Evolutionary conservation across 2,113 vertebrate genomes (phyloP), one percentile per base, ranked within the genome.

Genomic region (Misgurnus mizolepis): DNA sequence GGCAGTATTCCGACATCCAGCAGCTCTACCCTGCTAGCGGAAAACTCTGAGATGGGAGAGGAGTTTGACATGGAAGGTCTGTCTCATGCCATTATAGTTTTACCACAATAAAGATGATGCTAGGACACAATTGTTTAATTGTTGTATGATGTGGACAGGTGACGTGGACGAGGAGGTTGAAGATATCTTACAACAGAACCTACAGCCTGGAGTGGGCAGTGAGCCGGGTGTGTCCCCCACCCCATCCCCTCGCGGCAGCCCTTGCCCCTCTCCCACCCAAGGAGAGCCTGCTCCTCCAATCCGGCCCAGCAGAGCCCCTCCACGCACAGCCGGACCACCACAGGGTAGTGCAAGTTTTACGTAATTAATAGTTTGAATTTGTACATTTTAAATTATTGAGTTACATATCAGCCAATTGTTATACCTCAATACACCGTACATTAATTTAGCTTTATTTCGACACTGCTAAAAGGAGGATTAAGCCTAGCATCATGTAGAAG

Each of bases 41-140:
- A 99, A 89, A 97, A 99, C 85, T 93, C 94, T 0, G 95, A 97
- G 34, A 90, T 98, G 82, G 89, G 94, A 18, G 95, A 96, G 7
- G 97, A 99, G 85, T 99, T 95, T 6, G 96, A 98, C 61, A 97
- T 99, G 96, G 98, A 99, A 94, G 98, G 98, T 99, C 43, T 15
- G 76, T 67, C 14, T 5, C 39, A 12, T 15, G 43, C 66, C n/a
- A 34, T 34, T 34, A 34, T 34, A 34, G 27, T 34, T 34, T 34
- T 34, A 34, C 27, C 27, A 34, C 27, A 34, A 34, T 34, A 34
- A 34, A 34, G 27, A 34, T 22, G 9, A 56, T 12, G n/a, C 1
- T 7, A 40, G 9, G 43, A n/a, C 27, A 60, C 40, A 40, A 6
- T 22, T 49, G 7, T 60, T 43, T 41, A 8, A 56, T 56, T 17